Percentiles rank a stretch among this genome's conserved stretches.
These are phyloP conservation scores for Himantopus leucocephalus DNA, from an alignment of 2,113 vertebrate species.

Conservation along the genomic window DNA sequence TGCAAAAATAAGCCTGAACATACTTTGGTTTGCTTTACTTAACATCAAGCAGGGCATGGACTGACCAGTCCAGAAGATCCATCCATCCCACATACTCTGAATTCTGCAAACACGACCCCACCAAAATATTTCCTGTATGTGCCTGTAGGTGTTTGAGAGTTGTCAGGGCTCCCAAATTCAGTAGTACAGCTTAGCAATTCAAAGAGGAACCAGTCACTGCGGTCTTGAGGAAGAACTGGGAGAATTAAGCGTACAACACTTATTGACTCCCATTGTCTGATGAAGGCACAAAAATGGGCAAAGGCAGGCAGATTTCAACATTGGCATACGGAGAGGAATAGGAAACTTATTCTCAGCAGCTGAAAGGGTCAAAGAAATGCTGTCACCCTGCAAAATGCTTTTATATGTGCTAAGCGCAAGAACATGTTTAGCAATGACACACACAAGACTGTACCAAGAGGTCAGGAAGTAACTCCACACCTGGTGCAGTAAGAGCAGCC, in stretches of 20 bases:
- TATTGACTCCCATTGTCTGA: background rate
- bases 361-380: background rate
- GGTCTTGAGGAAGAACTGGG: background rate
- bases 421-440: fast-evolving
- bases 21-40: background rate
- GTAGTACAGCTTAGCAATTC: background rate
- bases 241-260: background rate
- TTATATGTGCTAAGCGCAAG: background rate
- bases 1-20: background rate
- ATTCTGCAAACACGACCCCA: background rate
- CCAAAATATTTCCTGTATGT: background rate
- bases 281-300: background rate
- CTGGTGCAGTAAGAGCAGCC: background rate
- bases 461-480: background rate
- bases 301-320: background rate
- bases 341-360: background rate
- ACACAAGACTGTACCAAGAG: background rate
- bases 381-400: background rate
- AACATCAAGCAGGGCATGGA: background rate
- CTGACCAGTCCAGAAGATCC: background rate
- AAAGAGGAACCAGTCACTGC: background rate
- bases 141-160: background rate
- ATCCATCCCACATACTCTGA: background rate
- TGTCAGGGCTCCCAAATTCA: background rate
- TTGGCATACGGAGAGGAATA: background rate